These are phyloP conservation scores for Cinclus mexicanus DNA, from an alignment of 2,113 vertebrate species.

Conservation along the genomic window DNA sequence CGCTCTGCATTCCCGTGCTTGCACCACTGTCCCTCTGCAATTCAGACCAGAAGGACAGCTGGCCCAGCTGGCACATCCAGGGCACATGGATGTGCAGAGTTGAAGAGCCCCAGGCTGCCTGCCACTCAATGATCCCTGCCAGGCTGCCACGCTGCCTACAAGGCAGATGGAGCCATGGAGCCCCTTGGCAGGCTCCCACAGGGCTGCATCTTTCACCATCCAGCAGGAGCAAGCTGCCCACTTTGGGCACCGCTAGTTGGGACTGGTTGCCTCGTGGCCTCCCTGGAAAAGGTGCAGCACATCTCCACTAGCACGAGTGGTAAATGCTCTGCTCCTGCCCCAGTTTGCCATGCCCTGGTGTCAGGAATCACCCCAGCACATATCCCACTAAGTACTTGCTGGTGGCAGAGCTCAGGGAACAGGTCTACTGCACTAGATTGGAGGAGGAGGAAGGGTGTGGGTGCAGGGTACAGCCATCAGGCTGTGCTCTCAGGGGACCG, in stretches of 20 bases:
- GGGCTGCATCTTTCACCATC: neutral
- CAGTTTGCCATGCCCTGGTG: neutral
- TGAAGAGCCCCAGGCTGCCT: neutral
- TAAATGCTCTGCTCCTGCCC: neutral
- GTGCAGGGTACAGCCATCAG: neutral
- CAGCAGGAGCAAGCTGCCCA: neutral
- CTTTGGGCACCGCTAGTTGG: neutral
- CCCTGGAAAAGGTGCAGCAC: neutral
- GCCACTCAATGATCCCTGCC: neutral
- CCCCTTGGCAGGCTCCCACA: neutral
- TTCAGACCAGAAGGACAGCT: neutral
- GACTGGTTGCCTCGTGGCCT: neutral
- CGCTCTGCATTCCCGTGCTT: rapidly evolving
- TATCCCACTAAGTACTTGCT: neutral
- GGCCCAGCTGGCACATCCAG: neutral
- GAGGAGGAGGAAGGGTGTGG: neutral
- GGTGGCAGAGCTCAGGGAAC: neutral
- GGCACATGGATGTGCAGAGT: neutral
- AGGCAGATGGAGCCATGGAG: neutral
- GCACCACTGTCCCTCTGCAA: neutral
- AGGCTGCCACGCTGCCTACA: neutral
- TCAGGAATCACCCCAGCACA: neutral
- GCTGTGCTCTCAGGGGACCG: neutral
- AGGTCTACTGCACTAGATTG: rapidly evolving
- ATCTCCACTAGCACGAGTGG: neutral